Evolutionary conservation across 2,113 vertebrate species (phyloP).

Genomic region (Hippopotamus amphibius): DNA sequence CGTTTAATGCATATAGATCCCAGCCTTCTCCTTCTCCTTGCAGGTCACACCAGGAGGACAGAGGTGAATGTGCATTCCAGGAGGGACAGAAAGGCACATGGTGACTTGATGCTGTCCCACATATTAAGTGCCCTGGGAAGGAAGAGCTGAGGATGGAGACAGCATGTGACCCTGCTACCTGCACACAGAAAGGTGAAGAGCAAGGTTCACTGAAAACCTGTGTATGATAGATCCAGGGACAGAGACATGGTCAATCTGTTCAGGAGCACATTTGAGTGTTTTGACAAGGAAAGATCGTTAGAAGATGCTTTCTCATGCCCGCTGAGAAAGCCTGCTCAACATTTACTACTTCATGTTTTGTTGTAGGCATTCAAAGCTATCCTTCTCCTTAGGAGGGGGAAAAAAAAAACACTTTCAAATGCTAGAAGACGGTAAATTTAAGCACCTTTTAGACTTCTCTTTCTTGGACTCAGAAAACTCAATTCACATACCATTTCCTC

Average conservation of each 20-base stretch:
- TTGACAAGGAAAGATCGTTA: background rate
- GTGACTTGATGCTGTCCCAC: background rate
- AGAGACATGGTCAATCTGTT: background rate
- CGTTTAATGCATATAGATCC: background rate
- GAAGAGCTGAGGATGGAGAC: fast-evolving
- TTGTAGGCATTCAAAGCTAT: background rate
- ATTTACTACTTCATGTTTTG: background rate
- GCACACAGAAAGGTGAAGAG: too few relatives aligned
- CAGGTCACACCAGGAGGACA: too few relatives aligned
- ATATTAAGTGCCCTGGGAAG: background rate
- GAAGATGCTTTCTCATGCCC: background rate
- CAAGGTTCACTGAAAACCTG: background rate
- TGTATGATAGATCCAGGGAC: background rate
- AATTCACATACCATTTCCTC: conserved; percentile 6
- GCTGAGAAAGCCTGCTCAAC: background rate
- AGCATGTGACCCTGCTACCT: background rate
- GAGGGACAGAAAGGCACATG: too few relatives aligned
- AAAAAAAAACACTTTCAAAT: background rate
- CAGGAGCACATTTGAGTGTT: background rate
- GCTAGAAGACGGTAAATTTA: conserved; percentile 41
- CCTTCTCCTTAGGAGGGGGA: background rate
- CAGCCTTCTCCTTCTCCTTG: fast-evolving
- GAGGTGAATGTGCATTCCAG: fast-evolving
- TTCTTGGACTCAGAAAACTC: background rate
- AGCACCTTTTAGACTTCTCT: conserved; percentile 48